Evolutionary conservation across 30 jellyfish, hydroid and myxozoan species (phyloP).

Genomic region (Euphysa ruthae): DNA sequence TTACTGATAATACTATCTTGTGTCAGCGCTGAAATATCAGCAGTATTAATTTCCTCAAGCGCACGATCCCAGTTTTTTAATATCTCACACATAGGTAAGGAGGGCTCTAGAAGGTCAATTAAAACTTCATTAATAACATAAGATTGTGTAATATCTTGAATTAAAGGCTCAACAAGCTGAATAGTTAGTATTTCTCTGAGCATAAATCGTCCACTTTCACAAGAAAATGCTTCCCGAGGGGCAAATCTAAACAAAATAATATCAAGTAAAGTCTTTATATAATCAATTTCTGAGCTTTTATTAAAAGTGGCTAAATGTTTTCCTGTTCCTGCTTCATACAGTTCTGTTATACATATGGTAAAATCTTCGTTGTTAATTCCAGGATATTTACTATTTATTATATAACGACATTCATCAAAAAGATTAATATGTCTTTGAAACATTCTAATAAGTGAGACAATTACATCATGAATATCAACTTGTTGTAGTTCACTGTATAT

Average conservation of each 20-base stretch:
- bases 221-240: slow-evolving; percentile 60
- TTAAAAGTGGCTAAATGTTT: slow-evolving; percentile 63
- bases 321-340: slow-evolving; percentile 57
- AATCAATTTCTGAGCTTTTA: slow-evolving; percentile 75
- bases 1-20: too few species aligned
- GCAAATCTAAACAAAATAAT: slow-evolving; percentile 38
- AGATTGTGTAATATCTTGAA: slow-evolving; percentile 58
- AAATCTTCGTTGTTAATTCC: slow-evolving; percentile 60
- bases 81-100: slow-evolving; percentile 53
- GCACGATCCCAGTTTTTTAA: slow-evolving; percentile 63
- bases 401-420: slow-evolving; percentile 68
- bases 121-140: slow-evolving; percentile 62
- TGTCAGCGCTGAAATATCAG: too few species aligned
- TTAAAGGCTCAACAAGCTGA: slow-evolving; percentile 50
- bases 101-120: slow-evolving; percentile 74
- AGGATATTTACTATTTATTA: slow-evolving; percentile 74
- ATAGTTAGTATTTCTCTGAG: slow-evolving; percentile 80
- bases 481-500: slow-evolving; percentile 34
- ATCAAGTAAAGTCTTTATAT: slow-evolving; percentile 55
- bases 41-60: slow-evolving; percentile 23
- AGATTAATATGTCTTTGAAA: slow-evolving; percentile 55
- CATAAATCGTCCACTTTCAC: slow-evolving; percentile 92
- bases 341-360: slow-evolving; percentile 62
- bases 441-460: slow-evolving; percentile 44
- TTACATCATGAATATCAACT: slow-evolving; percentile 51